Evolutionary conservation across 2,888 invertebrate genomes (phyloP), one percentile per base, ranked within the genome.

Genomic region (Prenolepis imparis): DNA sequence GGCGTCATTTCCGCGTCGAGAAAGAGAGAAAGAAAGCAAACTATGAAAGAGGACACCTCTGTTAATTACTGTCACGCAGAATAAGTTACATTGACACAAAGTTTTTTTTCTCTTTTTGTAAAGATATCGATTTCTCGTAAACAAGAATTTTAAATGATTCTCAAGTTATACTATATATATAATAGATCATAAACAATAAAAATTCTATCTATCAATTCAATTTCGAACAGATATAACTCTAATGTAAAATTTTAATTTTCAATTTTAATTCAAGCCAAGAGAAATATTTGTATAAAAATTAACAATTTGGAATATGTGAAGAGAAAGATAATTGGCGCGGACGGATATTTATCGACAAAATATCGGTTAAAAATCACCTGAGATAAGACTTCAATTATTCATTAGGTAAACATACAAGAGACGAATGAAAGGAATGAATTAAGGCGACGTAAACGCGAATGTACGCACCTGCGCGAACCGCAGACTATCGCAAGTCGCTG

Each of bases 401-500:
- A 32, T 44, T 63, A 18, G 39, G 21, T 3, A 28, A 67, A 39
- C 3, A 32, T 21, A 1, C 18, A n/a, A 57, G 3, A 57, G 41
- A 4, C n/a, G 39, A 68, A 57, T 6, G 18, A 4, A 4, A 24
- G 55, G 5, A 36, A n/a, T n/a, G 3, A 68, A 57, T 36, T n/a
- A n/a, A 57, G 55, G n/a, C 52, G 15, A 41, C 24, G 12, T 18
- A 18, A 72, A 32, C 18, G 21, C 36, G n/a, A 24, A 15, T 18
- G 28, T 72, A 72, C 59, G 59, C 72, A 80, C 78, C 78, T 80
- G 78, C 44, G 41, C 57, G 12, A 59, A 73, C 78, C 78, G 73
- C 78, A 57, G 32, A 57, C 52, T 80, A 80, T 80, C 78, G 59
- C 59, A 36, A 12, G 78, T 41, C 28, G 28, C 12, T 24, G 73